Evolutionary conservation across 2,113 vertebrate genomes (phyloP).

Genomic region (Embiotoca jacksoni): DNA sequence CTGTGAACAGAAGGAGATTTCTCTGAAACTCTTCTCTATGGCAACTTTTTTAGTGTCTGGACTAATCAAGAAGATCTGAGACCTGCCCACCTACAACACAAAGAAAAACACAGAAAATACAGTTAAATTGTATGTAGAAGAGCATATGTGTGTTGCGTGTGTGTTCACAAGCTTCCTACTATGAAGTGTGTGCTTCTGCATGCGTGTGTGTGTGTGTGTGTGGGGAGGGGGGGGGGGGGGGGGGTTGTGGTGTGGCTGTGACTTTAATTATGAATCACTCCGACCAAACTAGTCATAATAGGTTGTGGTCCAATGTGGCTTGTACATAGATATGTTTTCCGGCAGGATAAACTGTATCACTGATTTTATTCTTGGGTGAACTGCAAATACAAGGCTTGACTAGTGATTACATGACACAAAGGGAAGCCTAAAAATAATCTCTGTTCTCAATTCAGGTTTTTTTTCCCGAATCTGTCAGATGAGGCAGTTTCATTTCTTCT

Average conservation of each 20-base stretch:
- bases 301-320: too few species aligned
- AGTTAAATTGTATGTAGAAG: slow-evolving; percentile 32
- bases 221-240: too few species aligned
- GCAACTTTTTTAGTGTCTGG: slow-evolving; percentile 98
- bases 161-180: background rate
- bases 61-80: slow-evolving; percentile 97
- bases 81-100: slow-evolving; percentile 91
- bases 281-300: too few species aligned
- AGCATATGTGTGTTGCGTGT: background rate
- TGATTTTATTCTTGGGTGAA: background rate
- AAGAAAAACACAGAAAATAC: slow-evolving; percentile 5
- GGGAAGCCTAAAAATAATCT: background rate
- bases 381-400: background rate
- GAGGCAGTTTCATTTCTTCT: slow-evolving; percentile 13
- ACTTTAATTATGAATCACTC: background rate
- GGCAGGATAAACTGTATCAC: too few species aligned
- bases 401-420: background rate
- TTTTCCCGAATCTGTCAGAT: background rate
- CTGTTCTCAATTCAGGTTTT: background rate
- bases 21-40: slow-evolving; percentile 97
- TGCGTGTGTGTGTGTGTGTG: background rate
- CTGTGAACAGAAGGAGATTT: slow-evolving; percentile 99
- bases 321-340: background rate
- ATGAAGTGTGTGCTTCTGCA: background rate
- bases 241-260: background rate